Evolutionary conservation across 2,888 invertebrate genomes (phyloP).

Genomic region (Drosophila ustulata): DNA sequence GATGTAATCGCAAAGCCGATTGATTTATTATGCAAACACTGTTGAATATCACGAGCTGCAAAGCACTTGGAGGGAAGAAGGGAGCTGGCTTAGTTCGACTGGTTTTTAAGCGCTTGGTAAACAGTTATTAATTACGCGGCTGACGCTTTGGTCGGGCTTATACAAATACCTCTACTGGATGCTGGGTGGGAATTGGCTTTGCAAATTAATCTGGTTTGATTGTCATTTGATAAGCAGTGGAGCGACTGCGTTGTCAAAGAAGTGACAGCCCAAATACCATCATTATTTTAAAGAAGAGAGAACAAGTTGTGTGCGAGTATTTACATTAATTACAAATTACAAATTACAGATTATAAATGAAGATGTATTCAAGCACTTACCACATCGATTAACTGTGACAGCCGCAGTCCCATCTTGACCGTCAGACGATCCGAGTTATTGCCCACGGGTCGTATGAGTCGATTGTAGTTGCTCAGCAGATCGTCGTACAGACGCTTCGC

Average conservation of each 20-base stretch:
- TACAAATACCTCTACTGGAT: constrained; percentile 57
- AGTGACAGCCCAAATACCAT: constrained; percentile 47
- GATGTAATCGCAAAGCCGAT: constrained; percentile 47
- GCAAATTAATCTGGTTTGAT: constrained; percentile 74
- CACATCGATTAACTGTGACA: constrained; percentile 96
- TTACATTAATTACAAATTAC: constrained; percentile 8
- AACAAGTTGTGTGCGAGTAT: constrained; percentile 1
- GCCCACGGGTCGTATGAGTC: constrained; percentile 96
- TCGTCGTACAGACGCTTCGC: constrained; percentile 98
- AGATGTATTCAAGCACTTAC: constrained; percentile 87
- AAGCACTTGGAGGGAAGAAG: not conserved
- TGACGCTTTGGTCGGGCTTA: constrained; percentile 54
- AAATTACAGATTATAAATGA: not conserved
- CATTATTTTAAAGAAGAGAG: constrained; percentile 36
- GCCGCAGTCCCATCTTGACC: constrained; percentile 96
- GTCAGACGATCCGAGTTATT: constrained; percentile 97
- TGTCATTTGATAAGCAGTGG: constrained; percentile 62
- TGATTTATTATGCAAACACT: constrained; percentile 75
- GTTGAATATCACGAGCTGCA: constrained; percentile 13
- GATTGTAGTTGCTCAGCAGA: constrained; percentile 97
- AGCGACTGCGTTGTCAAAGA: constrained; percentile 53
- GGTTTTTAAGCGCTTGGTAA: constrained; percentile 70
- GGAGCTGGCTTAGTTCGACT: constrained; percentile 49
- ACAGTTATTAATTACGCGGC: constrained; percentile 74
- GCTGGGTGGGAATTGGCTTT: constrained; percentile 43